phyloP scores from a whole-genome alignment of 2,888 invertebrate genomes.

The Heliconius erato region DNA sequence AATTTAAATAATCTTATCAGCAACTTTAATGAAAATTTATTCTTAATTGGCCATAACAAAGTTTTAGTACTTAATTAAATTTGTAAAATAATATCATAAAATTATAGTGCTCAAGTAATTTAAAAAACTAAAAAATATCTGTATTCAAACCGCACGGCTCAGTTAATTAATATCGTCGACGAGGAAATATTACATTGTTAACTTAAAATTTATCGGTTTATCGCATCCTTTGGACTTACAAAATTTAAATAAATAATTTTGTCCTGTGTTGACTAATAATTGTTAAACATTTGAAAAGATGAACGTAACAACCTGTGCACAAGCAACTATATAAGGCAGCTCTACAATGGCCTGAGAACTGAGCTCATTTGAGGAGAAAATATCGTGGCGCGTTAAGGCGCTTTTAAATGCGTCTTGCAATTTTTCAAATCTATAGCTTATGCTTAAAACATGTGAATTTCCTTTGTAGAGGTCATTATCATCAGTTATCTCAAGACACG shows the following conservation, averaged over 20 bases:
- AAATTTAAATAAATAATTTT: neutral
- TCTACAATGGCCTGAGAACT: conserved; percentile 85
- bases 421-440: conserved; percentile 23
- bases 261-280: neutral
- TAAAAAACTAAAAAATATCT: neutral
- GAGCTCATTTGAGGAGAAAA: conserved; percentile 84
- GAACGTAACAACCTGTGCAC: conserved; percentile 73
- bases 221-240: neutral
- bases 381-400: conserved; percentile 80
- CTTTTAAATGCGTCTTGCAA: conserved; percentile 73
- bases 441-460: conserved; percentile 3
- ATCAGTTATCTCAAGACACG: neutral
- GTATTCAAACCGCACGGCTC: neutral
- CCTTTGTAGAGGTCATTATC: neutral
- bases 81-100: too few relatives aligned
- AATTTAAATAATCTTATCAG: too few relatives aligned
- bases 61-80: neutral
- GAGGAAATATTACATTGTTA: neutral
- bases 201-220: neutral
- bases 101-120: too few relatives aligned
- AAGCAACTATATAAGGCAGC: conserved; percentile 77
- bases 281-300: neutral
- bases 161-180: neutral
- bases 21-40: too few relatives aligned
- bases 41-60: too few relatives aligned